These are phyloP conservation scores for Helicoverpa armigera DNA, from an alignment of 1,140 invertebrate species.

Conservation along the genomic window DNA sequence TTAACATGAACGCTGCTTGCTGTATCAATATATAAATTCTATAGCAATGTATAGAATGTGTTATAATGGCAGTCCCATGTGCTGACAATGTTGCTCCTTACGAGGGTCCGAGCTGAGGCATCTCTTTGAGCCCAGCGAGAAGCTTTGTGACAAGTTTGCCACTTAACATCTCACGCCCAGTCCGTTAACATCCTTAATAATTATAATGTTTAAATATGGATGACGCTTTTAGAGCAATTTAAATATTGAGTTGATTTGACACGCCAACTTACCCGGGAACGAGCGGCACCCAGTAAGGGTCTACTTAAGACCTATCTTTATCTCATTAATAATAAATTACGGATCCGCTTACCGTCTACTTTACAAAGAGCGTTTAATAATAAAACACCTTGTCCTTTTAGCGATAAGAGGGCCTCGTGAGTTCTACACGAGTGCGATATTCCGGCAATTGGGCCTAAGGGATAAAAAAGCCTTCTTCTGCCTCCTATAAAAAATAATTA, in stretches of 20 bases:
- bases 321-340: slow-evolving; percentile 57
- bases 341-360: slow-evolving; percentile 44
- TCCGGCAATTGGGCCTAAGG: neutral
- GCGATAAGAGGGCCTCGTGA: slow-evolving; percentile 28
- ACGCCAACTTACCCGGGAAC: slow-evolving; percentile 13
- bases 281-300: slow-evolving; percentile 24
- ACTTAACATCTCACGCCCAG: slow-evolving; percentile 28
- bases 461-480: neutral
- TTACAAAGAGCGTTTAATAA: slow-evolving; percentile 52
- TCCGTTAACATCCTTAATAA: slow-evolving; percentile 31
- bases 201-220: slow-evolving; percentile 34
- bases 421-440: slow-evolving; percentile 27
- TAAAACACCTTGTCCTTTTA: slow-evolving; percentile 48
- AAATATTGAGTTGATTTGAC: slow-evolving; percentile 44
- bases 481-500: neutral
- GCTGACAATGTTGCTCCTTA: slow-evolving; percentile 9
- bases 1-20: neutral
- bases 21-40: neutral
- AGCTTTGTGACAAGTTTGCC: slow-evolving; percentile 44
- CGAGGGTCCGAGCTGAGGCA: slow-evolving; percentile 19
- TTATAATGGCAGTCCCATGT: slow-evolving; percentile 11
- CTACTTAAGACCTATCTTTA: slow-evolving; percentile 48
- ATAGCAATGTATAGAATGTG: neutral
- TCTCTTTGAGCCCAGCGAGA: slow-evolving; percentile 38
- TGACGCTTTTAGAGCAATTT: slow-evolving; percentile 33